A percentile compares a stretch with the other conserved stretches of the same genome.
Conservation (phyloP, 2,113 vertebrate genomes). For the Myotis lucifugus region DNA sequence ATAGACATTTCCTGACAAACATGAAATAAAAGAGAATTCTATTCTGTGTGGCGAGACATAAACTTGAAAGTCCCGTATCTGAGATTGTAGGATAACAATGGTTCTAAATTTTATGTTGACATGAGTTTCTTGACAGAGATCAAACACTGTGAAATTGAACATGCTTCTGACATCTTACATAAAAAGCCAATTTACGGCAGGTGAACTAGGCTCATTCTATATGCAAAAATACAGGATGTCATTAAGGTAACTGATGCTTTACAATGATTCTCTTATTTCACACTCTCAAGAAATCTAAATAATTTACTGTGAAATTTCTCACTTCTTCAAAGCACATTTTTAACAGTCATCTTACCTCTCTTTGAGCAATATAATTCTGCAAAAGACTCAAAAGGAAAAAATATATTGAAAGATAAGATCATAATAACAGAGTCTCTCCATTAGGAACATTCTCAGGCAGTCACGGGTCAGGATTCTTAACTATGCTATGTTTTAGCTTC, state of each 20-base stretch:
- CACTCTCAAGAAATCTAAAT: conserved; percentile 31
- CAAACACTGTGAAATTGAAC: neutral
- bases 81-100: neutral
- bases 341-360: neutral
- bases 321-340: conserved; percentile 30
- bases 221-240: neutral
- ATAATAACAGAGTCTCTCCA: neutral
- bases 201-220: neutral
- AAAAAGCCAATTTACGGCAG: neutral
- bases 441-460: neutral
- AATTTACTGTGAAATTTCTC: conserved; percentile 59
- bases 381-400: neutral
- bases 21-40: neutral
- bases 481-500: neutral
- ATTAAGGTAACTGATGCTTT: neutral
- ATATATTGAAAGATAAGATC: neutral
- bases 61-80: neutral
- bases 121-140: neutral
- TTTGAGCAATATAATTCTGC: neutral
- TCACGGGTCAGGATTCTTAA: neutral
- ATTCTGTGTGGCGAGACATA: neutral
- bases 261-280: neutral
- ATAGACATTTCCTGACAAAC: neutral
- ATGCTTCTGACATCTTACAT: neutral
- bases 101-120: neutral